phyloP scores from a whole-genome alignment of 2,888 invertebrate genomes.

The Hyppa rectilinea region DNA sequence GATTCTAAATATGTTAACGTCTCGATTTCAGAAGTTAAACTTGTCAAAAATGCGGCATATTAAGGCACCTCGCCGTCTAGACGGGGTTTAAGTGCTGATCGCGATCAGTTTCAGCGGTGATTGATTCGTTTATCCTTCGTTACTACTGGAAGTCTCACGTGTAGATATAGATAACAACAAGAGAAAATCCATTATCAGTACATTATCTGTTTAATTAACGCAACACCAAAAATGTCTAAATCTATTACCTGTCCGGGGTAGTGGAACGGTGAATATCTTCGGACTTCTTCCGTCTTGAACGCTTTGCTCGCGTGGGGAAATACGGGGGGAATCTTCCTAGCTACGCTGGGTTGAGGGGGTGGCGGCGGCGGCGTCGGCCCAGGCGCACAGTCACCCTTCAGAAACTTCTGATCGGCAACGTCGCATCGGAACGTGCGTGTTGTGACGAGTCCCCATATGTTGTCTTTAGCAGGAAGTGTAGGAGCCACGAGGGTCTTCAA shows the following conservation, averaged over 20 bases:
- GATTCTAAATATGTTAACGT: neutral
- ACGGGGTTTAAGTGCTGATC: no score
- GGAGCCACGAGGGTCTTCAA: slow-evolving; percentile 58
- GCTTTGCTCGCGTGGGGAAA: slow-evolving; percentile 71
- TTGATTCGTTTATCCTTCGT: no score
- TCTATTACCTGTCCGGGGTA: slow-evolving; percentile 79
- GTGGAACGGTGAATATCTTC: slow-evolving; percentile 84
- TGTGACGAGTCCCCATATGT: slow-evolving; percentile 50
- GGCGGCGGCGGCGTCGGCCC: no score
- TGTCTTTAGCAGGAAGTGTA: slow-evolving; percentile 50
- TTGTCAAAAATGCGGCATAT: no score
- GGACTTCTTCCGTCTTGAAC: slow-evolving; percentile 70
- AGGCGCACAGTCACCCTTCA: slow-evolving; percentile 10
- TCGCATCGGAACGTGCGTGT: slow-evolving; percentile 34
- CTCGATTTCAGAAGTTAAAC: neutral
- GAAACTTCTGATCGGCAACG: slow-evolving; percentile 17
- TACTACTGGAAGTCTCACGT: no score
- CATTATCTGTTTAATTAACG: slow-evolving; percentile 58
- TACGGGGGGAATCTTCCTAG: slow-evolving; percentile 69
- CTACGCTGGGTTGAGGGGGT: slow-evolving; percentile 39
- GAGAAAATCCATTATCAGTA: slow-evolving; percentile 48
- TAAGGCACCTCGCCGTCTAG: no score
- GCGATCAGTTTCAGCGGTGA: no score
- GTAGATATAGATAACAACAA: slow-evolving; percentile 2
- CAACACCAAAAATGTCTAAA: slow-evolving; percentile 56